Evolutionary conservation across 2,113 vertebrate genomes (phyloP).

Genomic region (Pygoscelis antarcticus): DNA sequence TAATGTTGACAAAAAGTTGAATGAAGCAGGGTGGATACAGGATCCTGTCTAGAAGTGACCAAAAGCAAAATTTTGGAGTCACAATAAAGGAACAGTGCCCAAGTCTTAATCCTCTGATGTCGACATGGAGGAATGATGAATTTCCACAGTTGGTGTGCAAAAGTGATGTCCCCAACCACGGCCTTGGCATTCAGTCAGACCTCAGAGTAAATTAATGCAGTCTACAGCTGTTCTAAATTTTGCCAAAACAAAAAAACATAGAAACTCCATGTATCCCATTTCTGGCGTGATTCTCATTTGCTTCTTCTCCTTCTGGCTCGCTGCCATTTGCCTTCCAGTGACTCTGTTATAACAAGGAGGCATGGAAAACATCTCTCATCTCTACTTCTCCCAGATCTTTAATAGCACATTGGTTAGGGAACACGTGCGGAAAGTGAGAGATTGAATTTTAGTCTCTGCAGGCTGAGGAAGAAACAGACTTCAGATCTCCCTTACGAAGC

Average conservation of each 20-base stretch:
- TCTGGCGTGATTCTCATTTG: conserved; percentile 33
- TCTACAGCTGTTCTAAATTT: conserved; percentile 57
- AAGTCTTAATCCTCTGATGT: conserved; percentile 16
- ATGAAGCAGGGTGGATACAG: neutral
- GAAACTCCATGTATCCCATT: neutral
- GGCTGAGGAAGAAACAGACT: neutral
- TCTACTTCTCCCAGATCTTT: conserved; percentile 2
- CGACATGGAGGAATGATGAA: conserved; percentile 5
- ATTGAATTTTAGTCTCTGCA: neutral
- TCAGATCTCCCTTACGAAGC: neutral
- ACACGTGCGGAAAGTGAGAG: neutral
- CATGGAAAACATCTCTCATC: conserved; percentile 46
- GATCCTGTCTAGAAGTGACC: neutral
- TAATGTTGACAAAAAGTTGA: neutral
- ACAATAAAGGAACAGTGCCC: neutral
- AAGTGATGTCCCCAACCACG: neutral
- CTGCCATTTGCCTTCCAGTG: conserved; percentile 63
- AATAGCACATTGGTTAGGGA: neutral
- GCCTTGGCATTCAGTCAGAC: conserved; percentile 42
- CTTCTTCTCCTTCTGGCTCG: conserved; percentile 50
- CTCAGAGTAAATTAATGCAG: conserved; percentile 38
- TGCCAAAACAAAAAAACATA: conserved; percentile 5
- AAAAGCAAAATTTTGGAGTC: neutral
- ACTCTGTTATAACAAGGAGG: conserved; percentile 35
- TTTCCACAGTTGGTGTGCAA: conserved; percentile 43